Conservation (phyloP, 1,140 invertebrate genomes). For the Drosophila jambulina region DNA sequence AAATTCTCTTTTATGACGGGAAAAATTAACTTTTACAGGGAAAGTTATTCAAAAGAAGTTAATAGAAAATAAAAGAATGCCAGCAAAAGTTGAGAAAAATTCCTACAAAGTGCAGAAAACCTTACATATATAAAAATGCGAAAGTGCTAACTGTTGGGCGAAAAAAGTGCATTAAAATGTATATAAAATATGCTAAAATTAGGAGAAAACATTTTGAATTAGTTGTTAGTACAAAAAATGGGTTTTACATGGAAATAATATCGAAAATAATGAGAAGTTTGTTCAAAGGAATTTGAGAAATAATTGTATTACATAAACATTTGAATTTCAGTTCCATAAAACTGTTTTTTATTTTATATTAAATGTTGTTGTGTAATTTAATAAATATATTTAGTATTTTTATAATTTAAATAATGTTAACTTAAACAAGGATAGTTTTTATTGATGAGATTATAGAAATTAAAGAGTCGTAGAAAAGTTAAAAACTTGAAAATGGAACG, state of each 20-base stretch:
- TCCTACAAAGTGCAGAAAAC: not conserved
- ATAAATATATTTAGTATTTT: no score
- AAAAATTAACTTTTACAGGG: conserved; percentile 34
- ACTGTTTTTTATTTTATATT: no score
- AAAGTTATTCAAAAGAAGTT: conserved; percentile 28
- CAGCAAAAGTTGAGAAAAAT: not conserved
- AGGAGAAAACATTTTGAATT: no score
- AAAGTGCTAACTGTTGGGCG: not conserved
- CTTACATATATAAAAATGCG: not conserved
- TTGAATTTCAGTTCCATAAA: no score
- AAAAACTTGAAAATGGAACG: no score
- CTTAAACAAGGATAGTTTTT: no score
- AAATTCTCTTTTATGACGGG: conserved; percentile 40
- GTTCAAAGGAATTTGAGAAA: not conserved
- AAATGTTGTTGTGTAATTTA: no score
- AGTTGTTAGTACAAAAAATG: not conserved
- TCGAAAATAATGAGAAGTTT: not conserved
- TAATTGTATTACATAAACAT: not conserved
- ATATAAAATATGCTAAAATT: no score
- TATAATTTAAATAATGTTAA: no score
- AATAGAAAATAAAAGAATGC: conserved; percentile 9
- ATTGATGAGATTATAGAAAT: no score
- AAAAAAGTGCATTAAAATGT: not conserved
- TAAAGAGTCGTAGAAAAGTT: no score
- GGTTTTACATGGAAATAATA: not conserved